Base-by-base conservation (phyloP, 2,888 invertebrate genomes). In the Drosophila barbarae region DNA sequence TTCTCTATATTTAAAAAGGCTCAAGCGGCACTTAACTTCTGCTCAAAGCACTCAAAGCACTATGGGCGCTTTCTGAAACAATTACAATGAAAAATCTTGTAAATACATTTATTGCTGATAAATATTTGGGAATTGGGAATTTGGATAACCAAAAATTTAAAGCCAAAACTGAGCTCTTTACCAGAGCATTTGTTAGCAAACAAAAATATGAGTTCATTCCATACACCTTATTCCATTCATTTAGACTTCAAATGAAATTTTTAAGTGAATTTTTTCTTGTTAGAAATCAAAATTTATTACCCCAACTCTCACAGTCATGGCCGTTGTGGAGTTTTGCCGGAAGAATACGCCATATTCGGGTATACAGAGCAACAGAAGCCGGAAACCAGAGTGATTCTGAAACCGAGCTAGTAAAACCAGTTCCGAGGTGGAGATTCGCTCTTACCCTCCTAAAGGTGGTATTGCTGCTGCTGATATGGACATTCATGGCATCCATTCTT, bases 321-420 rank as follows among this genome's bases (percentile, higher is more conserved):
- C 15, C 42, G 10, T 6, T 15, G 26, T 44, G 42, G 10, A 44
- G 28, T 28, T 44, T 44, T 44, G 26, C 42, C 12, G 93, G 58
- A 94, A n/a, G 42, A 42, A n/a, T 26, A 10, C 9, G 26, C 3
- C 10, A 28, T 10, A 10, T n/a, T 28, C 6, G 26, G 6, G 1
- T 28, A 15, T 9, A 15, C 28, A 96, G 85, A 7, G 39, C 21
- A 39, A 7, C 18, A 21, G 39, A 39, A 10, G 6, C 2, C 9
- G 10, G 1, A 10, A 2, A 10, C 5, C 10, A 3, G 1, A 1
- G 2, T 15, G 44, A 28, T 0, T 12, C n/a, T 3, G 15, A 15
- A 3, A 2, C 3, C 12, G 28, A 28, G 1, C 3, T 0, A 18
- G 18, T 18, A 28, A 15, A 15, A 7, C 28, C 28, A 21, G 39